phyloP scores from a whole-genome alignment of 1,140 invertebrate genomes.

The Mamestra configurata region DNA sequence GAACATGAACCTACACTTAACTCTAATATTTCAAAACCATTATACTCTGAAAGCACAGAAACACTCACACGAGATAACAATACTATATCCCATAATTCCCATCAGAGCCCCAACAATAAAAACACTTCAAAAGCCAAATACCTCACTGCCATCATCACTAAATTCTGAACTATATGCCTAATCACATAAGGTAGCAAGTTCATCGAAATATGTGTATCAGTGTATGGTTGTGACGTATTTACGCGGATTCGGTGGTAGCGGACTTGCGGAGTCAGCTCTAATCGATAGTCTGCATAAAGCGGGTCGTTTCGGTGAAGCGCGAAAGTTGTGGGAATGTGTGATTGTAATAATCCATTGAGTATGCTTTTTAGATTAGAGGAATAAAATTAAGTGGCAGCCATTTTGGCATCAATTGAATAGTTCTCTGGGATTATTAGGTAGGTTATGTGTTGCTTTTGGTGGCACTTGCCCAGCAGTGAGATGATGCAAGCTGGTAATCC shows the following conservation, averaged over 20 bases:
- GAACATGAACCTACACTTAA: too few relatives aligned
- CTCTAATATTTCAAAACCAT: too few relatives aligned
- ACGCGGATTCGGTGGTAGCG: not conserved
- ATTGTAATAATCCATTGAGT: not conserved
- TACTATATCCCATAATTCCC: not conserved
- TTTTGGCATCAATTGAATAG: too few relatives aligned
- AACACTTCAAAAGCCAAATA: not conserved
- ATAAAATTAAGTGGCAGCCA: not conserved
- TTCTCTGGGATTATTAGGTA: too few relatives aligned
- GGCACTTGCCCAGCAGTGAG: too few relatives aligned
- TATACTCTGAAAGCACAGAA: not conserved
- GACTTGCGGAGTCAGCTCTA: constrained; percentile 2
- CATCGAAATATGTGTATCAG: not conserved
- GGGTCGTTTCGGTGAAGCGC: not conserved
- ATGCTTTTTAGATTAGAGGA: not conserved
- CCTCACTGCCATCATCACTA: not conserved
- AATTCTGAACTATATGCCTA: not conserved
- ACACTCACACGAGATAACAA: too few relatives aligned
- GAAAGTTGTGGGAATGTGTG: not conserved
- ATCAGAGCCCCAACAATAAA: not conserved
- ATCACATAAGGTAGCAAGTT: not conserved
- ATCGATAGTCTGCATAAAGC: constrained; percentile 31
- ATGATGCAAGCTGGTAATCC: too few relatives aligned
- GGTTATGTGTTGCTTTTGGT: too few relatives aligned
- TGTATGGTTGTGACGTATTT: constrained; percentile 21